These are phyloP conservation scores for Carassius gibelio DNA, from an alignment of 2,113 vertebrate genomes.

Conservation along the genomic window DNA sequence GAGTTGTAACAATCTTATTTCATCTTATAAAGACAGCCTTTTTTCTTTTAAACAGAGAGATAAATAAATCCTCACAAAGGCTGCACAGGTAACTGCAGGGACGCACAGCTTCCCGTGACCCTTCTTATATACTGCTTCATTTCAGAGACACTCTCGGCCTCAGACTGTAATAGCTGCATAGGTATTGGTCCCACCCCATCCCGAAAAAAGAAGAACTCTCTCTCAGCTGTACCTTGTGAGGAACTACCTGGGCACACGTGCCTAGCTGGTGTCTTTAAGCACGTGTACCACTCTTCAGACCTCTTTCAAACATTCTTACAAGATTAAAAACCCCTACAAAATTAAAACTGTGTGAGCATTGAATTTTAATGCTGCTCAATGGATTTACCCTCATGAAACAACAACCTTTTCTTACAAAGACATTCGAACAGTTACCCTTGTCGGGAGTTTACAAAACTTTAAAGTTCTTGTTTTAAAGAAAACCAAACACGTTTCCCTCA, in stretches of 20 bases:
- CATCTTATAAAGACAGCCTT: conserved; percentile 21
- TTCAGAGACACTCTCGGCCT: conserved; percentile 42
- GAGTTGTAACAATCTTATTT: conserved; percentile 52
- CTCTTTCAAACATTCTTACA: conserved; percentile 40
- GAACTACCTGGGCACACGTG: conserved; percentile 37
- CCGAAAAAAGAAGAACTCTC: conserved; percentile 47
- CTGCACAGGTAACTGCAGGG: conserved; percentile 21
- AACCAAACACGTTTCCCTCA: conserved; percentile 38
- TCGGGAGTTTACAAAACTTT: conserved; percentile 34
- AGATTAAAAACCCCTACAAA: conserved; percentile 35
- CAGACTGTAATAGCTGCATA: conserved; percentile 53
- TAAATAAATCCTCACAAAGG: conserved; percentile 50
- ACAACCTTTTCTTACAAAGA: conserved; percentile 23
- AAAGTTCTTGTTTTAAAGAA: conserved; percentile 44
- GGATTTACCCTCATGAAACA: conserved; percentile 30
- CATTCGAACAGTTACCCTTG: conserved; percentile 43
- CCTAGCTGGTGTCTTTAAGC: conserved; percentile 5
- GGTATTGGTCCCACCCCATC: conserved; percentile 61
- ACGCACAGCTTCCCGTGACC: conserved; percentile 31
- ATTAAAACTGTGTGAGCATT: conserved; percentile 48
- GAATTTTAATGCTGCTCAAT: conserved; percentile 55
- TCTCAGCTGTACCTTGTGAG: conserved; percentile 55
- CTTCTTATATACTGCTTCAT: conserved; percentile 50
- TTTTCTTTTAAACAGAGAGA: conserved; percentile 43
- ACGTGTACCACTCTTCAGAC: conserved; percentile 39